Base-by-base conservation (phyloP, 2,797 vertebrate species). In the Chaunax sp. region DNA sequence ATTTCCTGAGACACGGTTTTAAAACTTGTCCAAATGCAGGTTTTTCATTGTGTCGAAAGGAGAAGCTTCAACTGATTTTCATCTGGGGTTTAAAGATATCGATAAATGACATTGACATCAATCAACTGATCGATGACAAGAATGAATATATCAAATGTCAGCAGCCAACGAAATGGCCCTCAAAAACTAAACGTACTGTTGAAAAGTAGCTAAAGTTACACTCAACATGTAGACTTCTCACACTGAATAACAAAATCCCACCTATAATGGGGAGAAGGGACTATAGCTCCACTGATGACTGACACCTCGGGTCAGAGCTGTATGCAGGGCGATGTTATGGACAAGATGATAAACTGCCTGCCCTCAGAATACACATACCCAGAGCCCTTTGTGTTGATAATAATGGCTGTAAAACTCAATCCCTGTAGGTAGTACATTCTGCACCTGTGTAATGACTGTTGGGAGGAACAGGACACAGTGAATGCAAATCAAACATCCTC, bases 361-460 rank as follows among this genome's bases (percentile, higher is more conserved):
- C 7, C 7, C 15, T 10, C 3, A 49, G 58, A 46, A 62, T 65
- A 69, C 37, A 25, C 22, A 38, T 25, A 45, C 23, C 10, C 4
- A 10, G 7, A 38, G 30, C 11, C 65, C 38, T 73, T 76, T 75
- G 67, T 72, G 46, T 47, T 43, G 14, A 49, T 30, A 12, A 75
- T 19, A 75, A 75, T 46, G 58, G 9, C 44, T 25, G 33, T 49
- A 52, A 15, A 74, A 77, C 58, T 15, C 3, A 52, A 54, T 66
- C 44, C 44, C 5, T 44, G 41, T 43, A 30, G 13, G 15, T 33
- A 33, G 22, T 52, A 19, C 38, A 22, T 52, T 45, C 37, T 61
- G n/a, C 33, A 52, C 51, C 50, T 68, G 28, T 56, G 52, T 19
- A 45, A 62, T 30, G 22, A 28, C 23, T 18, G 11, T 25, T 33